Base-by-base conservation (phyloP, 1,140 invertebrate species). In the Belonocnema kinseyi region DNA sequence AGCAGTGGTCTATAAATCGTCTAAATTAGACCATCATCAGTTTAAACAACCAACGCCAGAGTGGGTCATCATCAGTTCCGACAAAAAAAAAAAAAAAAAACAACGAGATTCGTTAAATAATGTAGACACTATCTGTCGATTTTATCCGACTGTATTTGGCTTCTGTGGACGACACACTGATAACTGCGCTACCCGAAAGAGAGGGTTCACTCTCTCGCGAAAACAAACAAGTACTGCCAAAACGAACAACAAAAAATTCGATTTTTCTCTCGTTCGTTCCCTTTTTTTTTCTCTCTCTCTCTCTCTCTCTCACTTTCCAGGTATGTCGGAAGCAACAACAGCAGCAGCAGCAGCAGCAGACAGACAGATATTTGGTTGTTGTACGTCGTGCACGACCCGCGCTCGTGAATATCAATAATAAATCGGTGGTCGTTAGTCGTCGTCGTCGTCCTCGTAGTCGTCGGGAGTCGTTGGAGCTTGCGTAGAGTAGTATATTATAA, bases 331-430 rank as follows among this genome's bases (percentile, higher is more conserved):
- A 88, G 88, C 85, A 87, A 86, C 21, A 26, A 3, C 21, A 26
- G 21, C 21, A 26, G 21, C 21, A 26, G n/a, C 21, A 26, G 21
- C 21, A 26, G 21, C 21, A 26, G 21, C 21, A 26, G n/a, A 26
- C 85, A 86, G 88, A 90, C 88, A 88, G 86, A 86, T 85, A 77
- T 83, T 82, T 71, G 78, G 77, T 77, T 77, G 81, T 26, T 26
- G 21, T 75, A 79, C 78, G 56, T 83, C 75, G 72, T 81, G 74
- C 75, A 73, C 77, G 75, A 75, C 72, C 80, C 78, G 78, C 78
- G 80, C 79, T 82, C 82, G 76, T 26, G 21, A 26, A 26, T 26
- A 26, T 26, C 21, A 26, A 26, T 33, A 33, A 5, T 33, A 5
- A 33, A 26, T 26, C 77, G 83, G 85, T 77, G 83, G 83, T 83